Evolutionary conservation across 2,888 invertebrate species (phyloP).

Genomic region (Arge pagana): DNA sequence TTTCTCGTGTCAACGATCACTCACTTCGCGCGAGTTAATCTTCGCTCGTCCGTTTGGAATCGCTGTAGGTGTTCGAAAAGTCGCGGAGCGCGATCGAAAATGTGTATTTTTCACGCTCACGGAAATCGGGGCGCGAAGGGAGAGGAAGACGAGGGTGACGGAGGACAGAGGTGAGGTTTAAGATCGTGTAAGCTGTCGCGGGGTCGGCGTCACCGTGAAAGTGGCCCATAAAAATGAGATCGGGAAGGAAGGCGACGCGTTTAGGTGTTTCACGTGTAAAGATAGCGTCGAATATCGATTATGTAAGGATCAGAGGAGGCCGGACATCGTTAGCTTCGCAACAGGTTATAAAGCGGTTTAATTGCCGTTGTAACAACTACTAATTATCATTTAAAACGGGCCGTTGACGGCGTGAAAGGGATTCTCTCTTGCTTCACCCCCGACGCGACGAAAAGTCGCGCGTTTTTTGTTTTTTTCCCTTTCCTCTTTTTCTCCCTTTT

Average conservation of each 20-base stretch:
- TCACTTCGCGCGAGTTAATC: too few species aligned
- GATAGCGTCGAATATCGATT: not conserved
- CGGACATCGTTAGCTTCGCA: too few species aligned
- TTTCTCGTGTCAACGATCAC: too few species aligned
- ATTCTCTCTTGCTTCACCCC: too few species aligned
- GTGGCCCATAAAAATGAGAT: conserved; percentile 22
- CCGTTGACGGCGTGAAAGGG: not conserved
- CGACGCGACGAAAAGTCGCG: not conserved
- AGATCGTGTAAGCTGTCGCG: too few species aligned
- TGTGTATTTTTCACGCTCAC: too few species aligned
- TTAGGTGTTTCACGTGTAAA: conserved; percentile 20
- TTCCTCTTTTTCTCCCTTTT: not conserved
- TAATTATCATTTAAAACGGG: conserved; percentile 18
- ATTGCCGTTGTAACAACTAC: conserved; percentile 15
- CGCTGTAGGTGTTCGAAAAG: too few species aligned
- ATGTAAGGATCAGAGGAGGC: not conserved
- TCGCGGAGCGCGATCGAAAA: too few species aligned
- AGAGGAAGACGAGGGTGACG: too few species aligned
- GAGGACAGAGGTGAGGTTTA: too few species aligned
- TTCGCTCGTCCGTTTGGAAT: too few species aligned
- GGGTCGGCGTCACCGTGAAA: not conserved
- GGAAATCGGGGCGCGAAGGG: too few species aligned
- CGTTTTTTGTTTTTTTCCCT: not conserved
- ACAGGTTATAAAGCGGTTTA: conserved; percentile 25
- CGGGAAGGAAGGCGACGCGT: conserved; percentile 7